Evolutionary conservation across 2,888 invertebrate genomes (phyloP), one percentile per base, ranked within the genome.

Genomic region (Tryphoninae sp.): DNA sequence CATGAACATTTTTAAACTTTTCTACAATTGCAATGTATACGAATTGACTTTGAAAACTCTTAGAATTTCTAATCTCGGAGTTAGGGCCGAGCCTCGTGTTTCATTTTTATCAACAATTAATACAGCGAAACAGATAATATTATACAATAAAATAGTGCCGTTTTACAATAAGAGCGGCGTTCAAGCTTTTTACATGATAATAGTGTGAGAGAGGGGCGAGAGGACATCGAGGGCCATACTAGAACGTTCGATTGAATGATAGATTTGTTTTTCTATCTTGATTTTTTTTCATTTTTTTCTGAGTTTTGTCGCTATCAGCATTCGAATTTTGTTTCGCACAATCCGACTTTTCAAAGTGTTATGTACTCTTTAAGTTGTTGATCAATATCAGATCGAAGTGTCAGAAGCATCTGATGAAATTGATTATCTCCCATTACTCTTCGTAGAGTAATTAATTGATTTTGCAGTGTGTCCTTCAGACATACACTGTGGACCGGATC

Each of bases 401-500:
- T 94, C 74, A 94, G 94, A 88, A 97, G 92, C 72, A 98, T 93
- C 78, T 95, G 95, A 78, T 96, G 94, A 90, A 96, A 98, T 9
- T 95, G 94, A 64, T 94, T 94, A n/a, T 94, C 93, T 0, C 97
- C 97, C n/a, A 97, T 92, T 90, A 96, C 95, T 80, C 93, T 93
- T 88, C 95, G 95, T 81, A 98, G 92, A 19, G 95, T 94, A 83
- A 94, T 93, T 85, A 97, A 91, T 95, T 96, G 96, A 87, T 94
- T 94, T 87, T 95, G 95, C 59, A 96, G 93, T 87, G 95, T 95
- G 86, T 95, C 95, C 84, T 95, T 94, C 69, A 98, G 93, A 80
- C 96, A 95, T 59, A 97, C 95, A 73, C 94, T 95, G 89, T 96
- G 96, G 22, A 98, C 96, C 45, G 97, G 97, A 93, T 98, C 98